Evolutionary conservation across 2,888 invertebrate species (phyloP), one percentile per base, ranked within the genome.

Genomic region (Limnephilus marmoratus): DNA sequence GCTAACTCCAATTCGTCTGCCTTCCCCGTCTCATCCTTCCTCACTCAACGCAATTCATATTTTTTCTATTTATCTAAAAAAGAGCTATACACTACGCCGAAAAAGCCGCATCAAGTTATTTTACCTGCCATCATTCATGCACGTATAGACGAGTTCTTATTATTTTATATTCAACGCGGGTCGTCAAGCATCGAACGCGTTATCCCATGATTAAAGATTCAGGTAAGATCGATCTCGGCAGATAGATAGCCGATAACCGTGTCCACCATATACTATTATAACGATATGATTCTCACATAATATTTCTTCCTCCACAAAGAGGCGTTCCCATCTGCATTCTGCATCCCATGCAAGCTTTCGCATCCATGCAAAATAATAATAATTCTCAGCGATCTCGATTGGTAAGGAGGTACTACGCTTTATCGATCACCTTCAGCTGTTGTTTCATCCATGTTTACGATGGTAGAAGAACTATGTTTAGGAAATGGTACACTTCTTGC

Each of bases 301-400:
- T 68, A 68, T 68, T 49, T 45, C 45, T 29, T 29, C 86, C n/a
- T 86, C 45, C n/a, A 29, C n/a, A 15, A 3, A 86, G 37, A 86
- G 86, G 86, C 86, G 86, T 86, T 86, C 15, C 86, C 86, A 29
- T 45, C 45, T n/a, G 68, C 9, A 68, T 68, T 68, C 68, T 68
- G 86, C 86, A 45, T 13, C 80, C 37, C 41, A 89, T 89, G 81
- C 68, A 89, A 81, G 80, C 18, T 89, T 18, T 13, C 45, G 45
- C 53, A 49, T 87, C 81, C 88, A 89, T 89, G 80, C 88, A 80
- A 80, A 89, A 80, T 41, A 68, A 68, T 68, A 68, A 68, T 68
- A 37, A 34, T 89, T 89, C 87, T 87, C 87, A 89, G 34, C 88
- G 80, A 80, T 80, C 81, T 15, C 68, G 68, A 68, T 68, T 68